Conservation (phyloP, 2,797 vertebrate species). For the Peromyscus nudipes region DNA sequence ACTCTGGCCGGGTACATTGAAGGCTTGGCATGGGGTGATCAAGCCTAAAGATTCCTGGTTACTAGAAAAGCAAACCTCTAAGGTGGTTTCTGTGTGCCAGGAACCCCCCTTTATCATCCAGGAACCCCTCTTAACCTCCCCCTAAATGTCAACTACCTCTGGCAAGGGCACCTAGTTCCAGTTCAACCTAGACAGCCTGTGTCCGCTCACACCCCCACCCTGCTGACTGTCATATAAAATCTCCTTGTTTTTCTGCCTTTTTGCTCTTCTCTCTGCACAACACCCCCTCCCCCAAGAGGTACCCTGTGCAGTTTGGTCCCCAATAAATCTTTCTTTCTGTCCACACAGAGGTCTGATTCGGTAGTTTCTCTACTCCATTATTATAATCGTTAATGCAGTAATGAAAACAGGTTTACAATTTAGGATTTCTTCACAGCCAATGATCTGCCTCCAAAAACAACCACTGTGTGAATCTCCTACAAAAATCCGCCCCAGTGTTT, state of each 20-base stretch:
- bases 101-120: not conserved
- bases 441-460: not conserved
- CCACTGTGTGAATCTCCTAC: not conserved
- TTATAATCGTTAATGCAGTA: not conserved
- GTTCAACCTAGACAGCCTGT: not conserved
- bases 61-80: not conserved
- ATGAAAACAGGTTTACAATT: not conserved
- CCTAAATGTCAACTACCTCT: not conserved
- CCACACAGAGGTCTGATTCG: not conserved
- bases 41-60: not conserved
- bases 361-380: not conserved
- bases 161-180: not conserved
- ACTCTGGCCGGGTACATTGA: not conserved
- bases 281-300: not conserved
- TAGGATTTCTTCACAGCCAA: not conserved
- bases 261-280: not conserved
- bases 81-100: not conserved
- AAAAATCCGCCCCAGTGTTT: not conserved
- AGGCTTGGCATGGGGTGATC: not conserved
- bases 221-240: not conserved
- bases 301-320: not conserved
- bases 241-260: not conserved
- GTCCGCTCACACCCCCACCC: not conserved
- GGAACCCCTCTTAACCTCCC: not conserved
- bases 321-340: not conserved